Evolutionary conservation across 2,888 invertebrate genomes (phyloP).

Genomic region (Pharmacophagus antenor): DNA sequence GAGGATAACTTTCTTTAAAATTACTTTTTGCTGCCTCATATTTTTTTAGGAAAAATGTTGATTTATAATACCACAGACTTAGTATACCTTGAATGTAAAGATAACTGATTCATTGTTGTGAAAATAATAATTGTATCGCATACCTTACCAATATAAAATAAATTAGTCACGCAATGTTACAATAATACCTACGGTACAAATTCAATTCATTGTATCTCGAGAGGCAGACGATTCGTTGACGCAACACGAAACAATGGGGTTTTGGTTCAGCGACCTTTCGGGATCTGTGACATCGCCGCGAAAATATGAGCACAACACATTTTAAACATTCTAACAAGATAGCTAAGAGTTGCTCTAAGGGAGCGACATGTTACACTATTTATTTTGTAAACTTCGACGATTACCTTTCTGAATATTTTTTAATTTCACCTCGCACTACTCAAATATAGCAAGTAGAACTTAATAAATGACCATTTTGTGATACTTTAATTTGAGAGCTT

Average conservation of each 20-base stretch:
- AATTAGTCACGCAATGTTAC: constrained; percentile 63
- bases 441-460: too few relatives aligned
- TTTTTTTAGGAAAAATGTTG: background rate
- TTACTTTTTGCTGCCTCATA: too few relatives aligned
- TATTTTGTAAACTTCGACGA: constrained; percentile 6
- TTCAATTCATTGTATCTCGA: constrained; percentile 66
- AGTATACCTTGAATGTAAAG: constrained; percentile 14
- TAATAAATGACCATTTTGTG: too few relatives aligned
- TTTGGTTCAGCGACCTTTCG: constrained; percentile 74
- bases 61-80: background rate
- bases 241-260: constrained; percentile 76
- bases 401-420: too few relatives aligned
- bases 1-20: too few relatives aligned
- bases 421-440: too few relatives aligned
- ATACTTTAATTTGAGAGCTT: constrained; percentile 51
- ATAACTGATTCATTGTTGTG: constrained; percentile 39
- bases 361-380: constrained; percentile 27
- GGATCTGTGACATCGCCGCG: constrained; percentile 74
- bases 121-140: constrained; percentile 46
- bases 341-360: constrained; percentile 30
- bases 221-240: constrained; percentile 75
- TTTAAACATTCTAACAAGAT: constrained; percentile 50
- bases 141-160: constrained; percentile 51
- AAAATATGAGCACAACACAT: constrained; percentile 71
- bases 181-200: constrained; percentile 64